phyloP scores from a whole-genome alignment of 2,888 invertebrate genomes.

The Eristalinus aeneus region DNA sequence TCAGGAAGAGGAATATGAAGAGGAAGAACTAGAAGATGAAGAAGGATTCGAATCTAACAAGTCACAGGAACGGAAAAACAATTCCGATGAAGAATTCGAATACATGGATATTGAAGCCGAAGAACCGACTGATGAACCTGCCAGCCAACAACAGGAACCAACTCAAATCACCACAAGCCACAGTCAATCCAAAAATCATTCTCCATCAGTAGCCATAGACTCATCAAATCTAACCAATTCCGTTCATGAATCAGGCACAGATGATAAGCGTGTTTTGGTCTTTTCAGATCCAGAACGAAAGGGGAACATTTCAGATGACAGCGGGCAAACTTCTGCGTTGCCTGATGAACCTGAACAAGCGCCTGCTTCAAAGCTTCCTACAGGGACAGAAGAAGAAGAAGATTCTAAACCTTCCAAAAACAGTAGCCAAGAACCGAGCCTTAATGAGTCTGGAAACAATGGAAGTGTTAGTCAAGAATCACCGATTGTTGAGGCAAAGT shows the following conservation, averaged over 20 bases:
- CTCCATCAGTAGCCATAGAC: conserved; percentile 71
- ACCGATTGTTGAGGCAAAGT: too few relatives aligned
- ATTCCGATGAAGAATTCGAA: background rate
- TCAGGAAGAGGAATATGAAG: conserved; percentile 30
- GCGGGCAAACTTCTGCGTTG: too few relatives aligned
- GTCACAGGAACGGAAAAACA: background rate
- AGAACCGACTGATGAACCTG: background rate
- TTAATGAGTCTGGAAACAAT: background rate
- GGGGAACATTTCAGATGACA: too few relatives aligned
- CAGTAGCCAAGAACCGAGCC: too few relatives aligned
- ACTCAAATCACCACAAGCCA: conserved; percentile 29
- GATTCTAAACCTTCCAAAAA: too few relatives aligned
- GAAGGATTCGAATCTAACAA: background rate
- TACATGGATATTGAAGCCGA: conserved; percentile 18
- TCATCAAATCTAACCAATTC: conserved; percentile 33
- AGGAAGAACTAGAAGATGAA: conserved; percentile 38
- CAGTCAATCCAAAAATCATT: conserved; percentile 71
- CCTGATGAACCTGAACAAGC: background rate
- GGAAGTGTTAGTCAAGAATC: background rate
- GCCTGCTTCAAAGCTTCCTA: too few relatives aligned
- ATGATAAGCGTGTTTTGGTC: conserved; percentile 26
- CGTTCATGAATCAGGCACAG: background rate
- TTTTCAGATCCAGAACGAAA: conserved; percentile 6
- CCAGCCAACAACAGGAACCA: background rate
- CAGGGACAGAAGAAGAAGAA: too few relatives aligned